Evolutionary conservation across 2,797 vertebrate species (phyloP).

Genomic region (Nyctalus aviator): DNA sequence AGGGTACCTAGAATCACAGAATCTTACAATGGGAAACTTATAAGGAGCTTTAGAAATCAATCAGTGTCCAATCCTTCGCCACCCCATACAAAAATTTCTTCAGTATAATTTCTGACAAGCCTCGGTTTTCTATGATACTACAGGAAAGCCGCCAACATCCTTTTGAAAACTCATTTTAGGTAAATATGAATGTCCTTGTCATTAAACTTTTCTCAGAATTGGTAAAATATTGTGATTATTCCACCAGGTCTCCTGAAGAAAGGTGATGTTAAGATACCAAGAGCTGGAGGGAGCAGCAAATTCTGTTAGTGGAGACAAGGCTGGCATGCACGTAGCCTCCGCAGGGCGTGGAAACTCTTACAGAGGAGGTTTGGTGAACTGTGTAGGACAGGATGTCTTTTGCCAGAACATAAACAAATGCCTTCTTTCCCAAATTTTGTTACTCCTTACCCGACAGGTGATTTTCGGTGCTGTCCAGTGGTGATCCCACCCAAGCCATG

Average conservation of each 20-base stretch:
- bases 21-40: neutral
- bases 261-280: neutral
- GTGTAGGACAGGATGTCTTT: neutral
- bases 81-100: constrained; percentile 3
- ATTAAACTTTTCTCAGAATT: neutral
- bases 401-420: neutral
- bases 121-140: neutral
- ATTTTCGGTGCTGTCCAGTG: neutral
- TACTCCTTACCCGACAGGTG: neutral
- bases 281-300: neutral
- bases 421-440: neutral
- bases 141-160: neutral
- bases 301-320: neutral
- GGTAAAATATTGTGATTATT: neutral
- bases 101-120: neutral
- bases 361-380: neutral
- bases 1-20: neutral
- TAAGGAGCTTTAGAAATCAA: neutral
- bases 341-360: neutral
- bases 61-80: neutral
- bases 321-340: neutral
- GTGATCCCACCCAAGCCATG: neutral
- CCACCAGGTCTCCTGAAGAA: neutral
- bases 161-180: constrained; percentile 21
- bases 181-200: neutral